phyloP scores from a whole-genome alignment of 2,888 invertebrate species.

The Yponomeuta plumbellus region DNA sequence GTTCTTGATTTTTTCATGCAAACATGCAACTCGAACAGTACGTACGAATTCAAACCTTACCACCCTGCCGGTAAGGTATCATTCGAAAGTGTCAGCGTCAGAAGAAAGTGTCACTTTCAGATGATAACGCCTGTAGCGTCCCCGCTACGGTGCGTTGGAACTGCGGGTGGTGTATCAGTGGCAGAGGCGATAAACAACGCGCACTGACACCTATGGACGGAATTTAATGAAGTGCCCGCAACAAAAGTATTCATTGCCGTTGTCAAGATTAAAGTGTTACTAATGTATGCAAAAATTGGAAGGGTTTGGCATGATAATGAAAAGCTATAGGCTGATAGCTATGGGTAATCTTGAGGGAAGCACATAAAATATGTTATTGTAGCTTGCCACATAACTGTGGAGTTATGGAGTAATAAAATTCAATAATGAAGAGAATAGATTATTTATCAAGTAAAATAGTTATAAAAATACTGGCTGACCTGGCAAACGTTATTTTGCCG shows the following conservation, averaged over 20 bases:
- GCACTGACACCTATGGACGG: neutral
- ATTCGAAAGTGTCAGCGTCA: neutral
- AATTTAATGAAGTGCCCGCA: slow-evolving; percentile 1
- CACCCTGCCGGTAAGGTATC: no score
- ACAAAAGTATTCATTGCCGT: slow-evolving; percentile 3
- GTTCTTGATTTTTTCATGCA: no score
- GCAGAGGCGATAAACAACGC: neutral
- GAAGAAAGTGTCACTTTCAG: neutral
- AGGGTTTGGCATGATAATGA: neutral
- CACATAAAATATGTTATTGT: neutral
- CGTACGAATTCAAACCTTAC: no score
- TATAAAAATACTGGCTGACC: no score
- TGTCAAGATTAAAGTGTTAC: neutral
- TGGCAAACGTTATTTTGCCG: no score
- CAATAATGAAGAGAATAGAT: no score
- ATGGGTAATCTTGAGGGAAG: neutral
- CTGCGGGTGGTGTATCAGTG: neutral
- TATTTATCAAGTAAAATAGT: no score
- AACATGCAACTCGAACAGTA: no score
- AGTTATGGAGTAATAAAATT: no score
- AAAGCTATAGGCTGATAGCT: neutral
- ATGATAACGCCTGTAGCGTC: neutral
- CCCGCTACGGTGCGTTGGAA: neutral
- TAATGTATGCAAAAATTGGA: neutral
- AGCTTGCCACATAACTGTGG: no score